Evolutionary conservation across 2,113 vertebrate species (phyloP).

Genomic region (Urocitellus parryii): DNA sequence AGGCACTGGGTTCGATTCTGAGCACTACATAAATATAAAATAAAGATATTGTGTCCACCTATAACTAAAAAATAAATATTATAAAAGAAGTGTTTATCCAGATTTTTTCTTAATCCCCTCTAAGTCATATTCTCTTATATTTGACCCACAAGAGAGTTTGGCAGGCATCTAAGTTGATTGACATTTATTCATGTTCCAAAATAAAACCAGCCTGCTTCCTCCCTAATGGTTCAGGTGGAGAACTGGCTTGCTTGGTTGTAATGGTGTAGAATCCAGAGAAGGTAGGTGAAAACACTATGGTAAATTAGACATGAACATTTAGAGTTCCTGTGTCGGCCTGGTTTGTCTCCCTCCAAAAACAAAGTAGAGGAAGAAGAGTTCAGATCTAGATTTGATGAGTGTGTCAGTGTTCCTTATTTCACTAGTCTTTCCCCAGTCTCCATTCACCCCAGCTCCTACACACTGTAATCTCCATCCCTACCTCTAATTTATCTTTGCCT

Average conservation of each 20-base stretch:
- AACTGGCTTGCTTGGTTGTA: conserved; percentile 43
- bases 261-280: not conserved
- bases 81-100: not conserved
- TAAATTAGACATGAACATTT: not conserved
- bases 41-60: no score
- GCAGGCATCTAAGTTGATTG: conserved; percentile 42
- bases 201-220: conserved; percentile 2
- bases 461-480: not conserved
- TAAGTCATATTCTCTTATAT: conserved; percentile 12
- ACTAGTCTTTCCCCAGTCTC: not conserved
- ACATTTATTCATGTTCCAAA: not conserved
- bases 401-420: not conserved
- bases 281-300: not conserved
- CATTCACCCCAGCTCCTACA: not conserved
- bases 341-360: not conserved
- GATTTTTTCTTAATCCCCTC: conserved; percentile 26
- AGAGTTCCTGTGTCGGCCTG: not conserved
- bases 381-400: not conserved
- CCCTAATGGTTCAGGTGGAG: not conserved
- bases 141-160: conserved; percentile 4
- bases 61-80: no score
- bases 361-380: not conserved
- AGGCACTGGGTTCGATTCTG: no score
- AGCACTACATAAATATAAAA: no score
- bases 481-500: not conserved